These are phyloP conservation scores for Chrosomus eos DNA, from an alignment of 2,797 vertebrate genomes.

Conservation along the genomic window DNA sequence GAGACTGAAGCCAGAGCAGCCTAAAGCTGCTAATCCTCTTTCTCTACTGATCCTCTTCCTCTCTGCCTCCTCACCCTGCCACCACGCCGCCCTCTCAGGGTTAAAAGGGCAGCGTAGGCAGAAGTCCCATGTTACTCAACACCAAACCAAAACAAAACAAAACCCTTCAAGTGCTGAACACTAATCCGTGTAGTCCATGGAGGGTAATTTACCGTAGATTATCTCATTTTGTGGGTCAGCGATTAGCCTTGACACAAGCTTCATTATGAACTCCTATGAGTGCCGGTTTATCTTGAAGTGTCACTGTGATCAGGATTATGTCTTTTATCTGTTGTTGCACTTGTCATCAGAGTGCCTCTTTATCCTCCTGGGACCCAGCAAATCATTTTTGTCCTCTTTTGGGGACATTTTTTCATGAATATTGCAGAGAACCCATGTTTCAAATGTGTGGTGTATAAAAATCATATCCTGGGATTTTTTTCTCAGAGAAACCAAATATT, in stretches of 20 bases:
- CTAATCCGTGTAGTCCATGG: constrained; percentile 42
- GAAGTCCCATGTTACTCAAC: constrained; percentile 49
- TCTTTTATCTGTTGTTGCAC: constrained; percentile 32
- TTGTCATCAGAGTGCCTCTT: constrained; percentile 27
- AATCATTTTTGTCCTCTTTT: constrained; percentile 33
- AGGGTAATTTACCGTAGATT: constrained; percentile 45
- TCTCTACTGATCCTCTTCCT: constrained; percentile 61
- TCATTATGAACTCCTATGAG: constrained; percentile 40
- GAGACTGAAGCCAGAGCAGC: constrained; percentile 61
- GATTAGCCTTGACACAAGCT: constrained; percentile 36
- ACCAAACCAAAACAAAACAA: constrained; percentile 46
- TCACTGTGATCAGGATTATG: constrained; percentile 33
- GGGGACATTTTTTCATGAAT: background rate
- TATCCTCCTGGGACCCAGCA: constrained; percentile 17
- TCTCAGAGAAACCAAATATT: background rate
- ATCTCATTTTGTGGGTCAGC: constrained; percentile 43
- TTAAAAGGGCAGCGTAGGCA: constrained; percentile 42
- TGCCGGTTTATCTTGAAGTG: constrained; percentile 39
- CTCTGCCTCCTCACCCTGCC: constrained; percentile 41
- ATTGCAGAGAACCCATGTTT: background rate
- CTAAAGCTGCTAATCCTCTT: constrained; percentile 74
- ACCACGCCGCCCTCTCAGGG: constrained; percentile 36
- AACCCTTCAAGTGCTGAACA: constrained; percentile 46
- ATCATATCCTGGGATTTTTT: background rate
- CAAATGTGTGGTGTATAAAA: background rate